phyloP scores from a whole-genome alignment of 1,140 invertebrate genomes.

The Ganaspis sp. region DNA sequence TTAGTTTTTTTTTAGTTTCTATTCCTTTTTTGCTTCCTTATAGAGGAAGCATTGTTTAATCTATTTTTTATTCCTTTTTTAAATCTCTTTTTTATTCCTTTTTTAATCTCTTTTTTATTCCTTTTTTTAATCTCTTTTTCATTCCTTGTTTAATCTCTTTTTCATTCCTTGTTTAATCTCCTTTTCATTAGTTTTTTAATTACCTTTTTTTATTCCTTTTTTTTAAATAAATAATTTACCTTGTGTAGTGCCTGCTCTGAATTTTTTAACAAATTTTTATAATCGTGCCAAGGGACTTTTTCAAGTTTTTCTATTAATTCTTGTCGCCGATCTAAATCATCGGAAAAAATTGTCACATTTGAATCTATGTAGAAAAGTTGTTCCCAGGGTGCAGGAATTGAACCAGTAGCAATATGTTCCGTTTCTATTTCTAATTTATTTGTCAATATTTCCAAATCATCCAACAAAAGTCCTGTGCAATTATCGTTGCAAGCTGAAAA shows the following conservation, averaged over 20 bases:
- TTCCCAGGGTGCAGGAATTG: conserved; percentile 86
- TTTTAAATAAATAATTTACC: conserved; percentile 48
- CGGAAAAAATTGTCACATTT: conserved; percentile 59
- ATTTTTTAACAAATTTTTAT: conserved; percentile 58
- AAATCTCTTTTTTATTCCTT: too few relatives aligned
- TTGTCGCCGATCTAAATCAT: conserved; percentile 59
- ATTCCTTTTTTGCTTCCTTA: too few relatives aligned
- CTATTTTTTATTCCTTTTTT: too few relatives aligned
- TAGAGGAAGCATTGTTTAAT: too few relatives aligned
- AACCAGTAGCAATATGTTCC: conserved; percentile 78
- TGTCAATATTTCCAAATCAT: conserved; percentile 82
- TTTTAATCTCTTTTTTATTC: too few relatives aligned
- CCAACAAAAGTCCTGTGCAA: conserved; percentile 90
- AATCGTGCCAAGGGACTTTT: conserved; percentile 65
- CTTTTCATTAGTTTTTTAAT: too few relatives aligned
- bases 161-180: too few relatives aligned
- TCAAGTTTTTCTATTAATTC: conserved; percentile 58
- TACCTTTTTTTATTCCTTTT: too few relatives aligned
- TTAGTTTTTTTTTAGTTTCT: too few relatives aligned
- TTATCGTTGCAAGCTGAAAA: conserved; percentile 91
- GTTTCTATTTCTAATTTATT: conserved; percentile 75
- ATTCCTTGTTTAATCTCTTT: too few relatives aligned
- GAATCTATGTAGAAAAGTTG: conserved; percentile 77
- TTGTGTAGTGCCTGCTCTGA: conserved; percentile 57
- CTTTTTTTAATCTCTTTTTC: too few relatives aligned